A percentile compares a stretch with the other conserved stretches of the same genome.
Evolutionary conservation across 2,113 vertebrate genomes (phyloP).

Genomic region (Oceanodroma tethys): DNA sequence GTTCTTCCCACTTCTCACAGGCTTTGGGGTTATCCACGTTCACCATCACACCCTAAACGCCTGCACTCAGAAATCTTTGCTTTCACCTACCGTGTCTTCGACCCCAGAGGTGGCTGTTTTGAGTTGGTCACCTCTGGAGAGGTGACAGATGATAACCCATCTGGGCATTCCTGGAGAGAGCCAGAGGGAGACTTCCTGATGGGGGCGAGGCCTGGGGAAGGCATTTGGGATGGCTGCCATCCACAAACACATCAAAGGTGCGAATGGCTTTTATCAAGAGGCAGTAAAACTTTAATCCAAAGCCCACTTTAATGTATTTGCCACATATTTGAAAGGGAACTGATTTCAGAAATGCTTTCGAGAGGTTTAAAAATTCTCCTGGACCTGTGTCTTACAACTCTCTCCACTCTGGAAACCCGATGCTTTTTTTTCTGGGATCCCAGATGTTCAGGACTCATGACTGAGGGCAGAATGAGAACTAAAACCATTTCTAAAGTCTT

Average conservation of each 20-base stretch:
- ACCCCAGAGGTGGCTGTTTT: not conserved
- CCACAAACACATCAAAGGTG: constrained; percentile 51
- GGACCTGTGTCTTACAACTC: not conserved
- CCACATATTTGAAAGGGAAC: constrained; percentile 34
- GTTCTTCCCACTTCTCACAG: not conserved
- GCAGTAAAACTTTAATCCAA: constrained; percentile 54
- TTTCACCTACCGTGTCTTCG: not conserved
- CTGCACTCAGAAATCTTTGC: not conserved
- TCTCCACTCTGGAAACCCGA: constrained; percentile 24
- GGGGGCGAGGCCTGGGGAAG: not conserved
- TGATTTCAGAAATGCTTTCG: constrained; percentile 26
- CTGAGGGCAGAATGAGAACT: not conserved
- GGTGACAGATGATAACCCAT: not conserved
- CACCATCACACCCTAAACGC: not conserved
- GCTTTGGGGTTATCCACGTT: not conserved
- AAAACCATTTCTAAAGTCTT: not conserved
- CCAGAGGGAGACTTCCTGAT: constrained; percentile 4
- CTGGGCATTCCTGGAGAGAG: not conserved
- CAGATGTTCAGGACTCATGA: constrained; percentile 1
- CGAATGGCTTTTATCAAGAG: constrained; percentile 39
- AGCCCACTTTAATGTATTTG: constrained; percentile 33
- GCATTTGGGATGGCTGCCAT: constrained; percentile 51
- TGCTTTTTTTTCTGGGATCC: constrained; percentile 27
- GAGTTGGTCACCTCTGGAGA: not conserved
- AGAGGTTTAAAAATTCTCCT: constrained; percentile 51